Conservation (phyloP, 2,888 invertebrate genomes). For the Archips crataeganus region DNA sequence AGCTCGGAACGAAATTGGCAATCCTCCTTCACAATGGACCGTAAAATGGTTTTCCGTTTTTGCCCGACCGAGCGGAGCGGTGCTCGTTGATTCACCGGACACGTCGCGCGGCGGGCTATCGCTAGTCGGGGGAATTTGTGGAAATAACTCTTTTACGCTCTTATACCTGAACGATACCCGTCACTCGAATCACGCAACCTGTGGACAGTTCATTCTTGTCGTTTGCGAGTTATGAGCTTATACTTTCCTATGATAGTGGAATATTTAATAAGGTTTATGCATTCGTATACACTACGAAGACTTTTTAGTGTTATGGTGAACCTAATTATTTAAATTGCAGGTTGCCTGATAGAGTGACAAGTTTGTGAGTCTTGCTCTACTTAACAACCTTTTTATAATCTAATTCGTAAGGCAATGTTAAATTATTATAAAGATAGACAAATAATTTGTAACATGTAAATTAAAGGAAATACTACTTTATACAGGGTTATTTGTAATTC, state of each 20-base stretch:
- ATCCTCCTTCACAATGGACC: slow-evolving; percentile 86
- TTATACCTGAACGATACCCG: slow-evolving; percentile 48
- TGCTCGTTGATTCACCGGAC: slow-evolving; percentile 83
- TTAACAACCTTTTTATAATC: no score
- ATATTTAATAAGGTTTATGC: not conserved
- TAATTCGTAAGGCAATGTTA: no score
- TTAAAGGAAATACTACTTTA: no score
- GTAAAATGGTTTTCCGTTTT: slow-evolving; percentile 86
- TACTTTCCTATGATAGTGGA: not conserved
- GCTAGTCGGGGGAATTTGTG: slow-evolving; percentile 75
- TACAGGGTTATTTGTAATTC: no score
- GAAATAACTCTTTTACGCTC: slow-evolving; percentile 74
- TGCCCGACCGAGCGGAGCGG: slow-evolving; percentile 81
- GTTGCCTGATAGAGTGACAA: no score
- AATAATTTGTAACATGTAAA: not conserved
- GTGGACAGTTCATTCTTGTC: not conserved
- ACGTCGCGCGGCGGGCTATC: slow-evolving; percentile 80
- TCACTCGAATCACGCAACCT: slow-evolving; percentile 39
- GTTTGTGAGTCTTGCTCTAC: no score
- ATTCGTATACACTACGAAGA: no score
- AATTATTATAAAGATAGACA: not conserved
- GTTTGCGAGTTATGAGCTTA: not conserved
- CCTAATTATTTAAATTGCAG: no score
- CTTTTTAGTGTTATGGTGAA: no score
- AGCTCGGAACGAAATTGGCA: slow-evolving; percentile 84